Percentiles rank a stretch among this genome's conserved stretches.
Evolutionary conservation across 2,797 vertebrate species (phyloP).

Genomic region (Podarcis lilfordi): DNA sequence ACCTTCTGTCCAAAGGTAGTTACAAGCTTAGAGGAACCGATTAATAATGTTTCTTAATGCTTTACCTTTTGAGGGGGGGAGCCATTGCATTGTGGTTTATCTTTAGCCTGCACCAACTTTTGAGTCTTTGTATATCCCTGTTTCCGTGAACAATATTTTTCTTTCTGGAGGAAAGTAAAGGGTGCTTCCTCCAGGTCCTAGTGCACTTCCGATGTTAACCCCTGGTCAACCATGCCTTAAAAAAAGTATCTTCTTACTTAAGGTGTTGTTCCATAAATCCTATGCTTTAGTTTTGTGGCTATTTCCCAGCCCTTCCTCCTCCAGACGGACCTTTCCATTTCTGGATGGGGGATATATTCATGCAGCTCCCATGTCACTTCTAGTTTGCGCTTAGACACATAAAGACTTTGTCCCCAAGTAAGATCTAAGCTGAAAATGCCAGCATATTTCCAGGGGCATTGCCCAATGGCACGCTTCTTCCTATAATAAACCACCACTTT

Average conservation of each 20-base stretch:
- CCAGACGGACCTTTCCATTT: not conserved
- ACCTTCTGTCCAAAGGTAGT: slow-evolving; percentile 14
- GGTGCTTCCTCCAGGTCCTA: slow-evolving; percentile 86
- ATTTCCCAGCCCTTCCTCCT: slow-evolving; percentile 12
- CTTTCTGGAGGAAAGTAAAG: slow-evolving; percentile 76
- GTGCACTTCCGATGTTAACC: slow-evolving; percentile 79
- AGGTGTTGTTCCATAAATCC: slow-evolving; percentile 47
- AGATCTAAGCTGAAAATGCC: no score
- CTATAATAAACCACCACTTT: no score
- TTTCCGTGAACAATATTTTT: slow-evolving; percentile 64
- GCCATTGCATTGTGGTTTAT: slow-evolving; percentile 38
- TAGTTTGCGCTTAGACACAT: no score
- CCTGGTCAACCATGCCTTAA: slow-evolving; percentile 64
- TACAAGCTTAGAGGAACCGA: slow-evolving; percentile 24
- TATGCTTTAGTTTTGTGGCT: slow-evolving; percentile 31
- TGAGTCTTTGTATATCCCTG: slow-evolving; percentile 57
- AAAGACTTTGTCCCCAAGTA: no score
- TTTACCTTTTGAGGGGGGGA: slow-evolving; percentile 19
- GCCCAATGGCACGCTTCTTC: no score
- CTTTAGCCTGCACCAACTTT: slow-evolving; percentile 42
- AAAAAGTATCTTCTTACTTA: slow-evolving; percentile 30
- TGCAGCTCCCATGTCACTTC: no score
- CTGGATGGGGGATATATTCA: no score
- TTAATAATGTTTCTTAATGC: slow-evolving; percentile 17
- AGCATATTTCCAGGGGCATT: no score